phyloP scores from a whole-genome alignment of 2,113 vertebrate genomes.

The Atractosteus spatula region DNA sequence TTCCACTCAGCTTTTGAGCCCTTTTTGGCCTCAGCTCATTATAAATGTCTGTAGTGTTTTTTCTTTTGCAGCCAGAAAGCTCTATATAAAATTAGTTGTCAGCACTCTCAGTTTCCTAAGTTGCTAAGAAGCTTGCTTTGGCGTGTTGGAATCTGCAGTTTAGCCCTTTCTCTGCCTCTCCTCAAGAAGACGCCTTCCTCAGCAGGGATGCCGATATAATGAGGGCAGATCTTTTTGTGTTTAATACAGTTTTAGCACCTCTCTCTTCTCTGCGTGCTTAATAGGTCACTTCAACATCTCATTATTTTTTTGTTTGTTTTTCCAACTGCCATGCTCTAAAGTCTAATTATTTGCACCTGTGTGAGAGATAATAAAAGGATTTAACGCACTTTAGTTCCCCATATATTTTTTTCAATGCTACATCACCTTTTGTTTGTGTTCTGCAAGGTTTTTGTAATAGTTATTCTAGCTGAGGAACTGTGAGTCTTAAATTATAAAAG shows the following conservation, averaged over 20 bases:
- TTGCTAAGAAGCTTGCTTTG: no score
- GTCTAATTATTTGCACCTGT: constrained; percentile 24
- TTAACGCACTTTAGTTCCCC: not conserved
- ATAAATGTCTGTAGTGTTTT: constrained; percentile 62
- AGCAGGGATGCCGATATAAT: not conserved
- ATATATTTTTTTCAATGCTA: not conserved
- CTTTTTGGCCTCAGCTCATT: constrained; percentile 61
- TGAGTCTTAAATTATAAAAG: no score
- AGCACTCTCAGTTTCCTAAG: no score
- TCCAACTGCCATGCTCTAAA: not conserved
- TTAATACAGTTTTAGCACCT: constrained; percentile 4
- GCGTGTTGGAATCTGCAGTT: constrained; percentile 20
- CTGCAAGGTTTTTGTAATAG: no score
- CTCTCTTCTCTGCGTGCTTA: not conserved
- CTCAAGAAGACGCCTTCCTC: constrained; percentile 23
- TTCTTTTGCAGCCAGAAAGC: no score
- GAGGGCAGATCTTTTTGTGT: not conserved
- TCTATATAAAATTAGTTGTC: no score
- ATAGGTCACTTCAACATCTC: not conserved
- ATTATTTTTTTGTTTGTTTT: not conserved
- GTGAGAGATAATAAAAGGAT: not conserved
- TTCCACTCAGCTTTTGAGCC: constrained; percentile 60
- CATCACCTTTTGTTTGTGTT: no score
- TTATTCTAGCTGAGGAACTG: no score
- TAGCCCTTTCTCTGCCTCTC: constrained; percentile 25